Base-by-base conservation (phyloP, 2,888 invertebrate species). In the Emmelina monodactyla region DNA sequence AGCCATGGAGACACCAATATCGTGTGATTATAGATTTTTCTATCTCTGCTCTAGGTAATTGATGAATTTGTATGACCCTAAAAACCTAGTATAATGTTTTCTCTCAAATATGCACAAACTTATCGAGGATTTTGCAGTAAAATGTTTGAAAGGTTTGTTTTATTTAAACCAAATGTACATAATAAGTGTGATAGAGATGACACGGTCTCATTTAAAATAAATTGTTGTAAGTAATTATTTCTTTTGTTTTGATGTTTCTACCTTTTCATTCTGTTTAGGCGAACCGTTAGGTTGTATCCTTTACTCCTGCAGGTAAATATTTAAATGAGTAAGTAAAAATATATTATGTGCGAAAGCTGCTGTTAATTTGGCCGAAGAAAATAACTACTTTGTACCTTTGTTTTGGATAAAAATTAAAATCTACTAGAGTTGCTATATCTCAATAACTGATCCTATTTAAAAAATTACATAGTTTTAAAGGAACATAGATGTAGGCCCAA, bases 101-200 rank as follows among this genome's bases (percentile, higher is more conserved):
- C 60, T 70, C 69, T 75, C 73, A 72, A 73, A 69, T 71, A 71
- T 73, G 78, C 78, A 79, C 78, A 79, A 79, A 79, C 63, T 70
- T 67, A 63, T 63, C 67, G 68, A 70, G 57, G 57, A 69, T 63
- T 64, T 68, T 66, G 66, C 65, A 63, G 62, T 69, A 59, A 64
- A 65, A 68, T 67, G 60, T 72, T 68, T 70, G 61, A 63, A 56
- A 62, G 69, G 73, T 76, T 76, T 76, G 70, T 76, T 79, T 73
- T 75, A 72, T 71, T 75, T 62, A 72, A 76, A 76, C 78, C 75
- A 76, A 76, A 72, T 78, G 78, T 79, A 78, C 75, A 79, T 78
- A 66, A 61, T 66, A 76, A 69, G 78, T 79, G 78, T 79, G 78
- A 79, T 79, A 79, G 78, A 78, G 78, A 79, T 73, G 75, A 66